A percentile compares a stretch with the other conserved stretches of the same genome.
phyloP scores from a whole-genome alignment of 2,797 vertebrate genomes.

The Eutrigla gurnardus region DNA sequence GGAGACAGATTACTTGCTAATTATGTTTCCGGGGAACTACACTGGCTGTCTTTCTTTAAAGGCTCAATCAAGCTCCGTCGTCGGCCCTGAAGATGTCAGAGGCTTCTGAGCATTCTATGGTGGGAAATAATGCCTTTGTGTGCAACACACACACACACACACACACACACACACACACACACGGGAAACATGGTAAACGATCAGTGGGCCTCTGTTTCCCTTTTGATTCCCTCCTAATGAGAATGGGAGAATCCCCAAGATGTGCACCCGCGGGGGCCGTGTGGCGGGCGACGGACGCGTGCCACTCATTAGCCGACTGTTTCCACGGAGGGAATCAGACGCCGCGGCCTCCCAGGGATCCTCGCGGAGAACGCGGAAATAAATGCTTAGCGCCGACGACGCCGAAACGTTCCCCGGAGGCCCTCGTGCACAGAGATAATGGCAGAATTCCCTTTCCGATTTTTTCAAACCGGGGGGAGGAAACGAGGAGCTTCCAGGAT shows the following conservation, averaged over 20 bases:
- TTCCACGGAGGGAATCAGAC: conserved; percentile 75
- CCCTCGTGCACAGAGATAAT: conserved; percentile 30
- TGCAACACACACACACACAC: conserved; percentile 12
- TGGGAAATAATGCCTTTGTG: conserved; percentile 28
- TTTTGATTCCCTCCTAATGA: conserved; percentile 76
- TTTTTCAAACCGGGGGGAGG: conserved; percentile 57
- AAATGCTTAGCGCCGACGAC: conserved; percentile 69
- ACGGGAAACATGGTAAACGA: conserved; percentile 55
- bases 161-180: conserved; percentile 44
- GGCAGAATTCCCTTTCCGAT: conserved; percentile 63
- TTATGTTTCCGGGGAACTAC: conserved; percentile 32
- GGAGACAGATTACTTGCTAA: conserved; percentile 48
- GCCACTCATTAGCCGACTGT: conserved; percentile 75
- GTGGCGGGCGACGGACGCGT: conserved; percentile 59
- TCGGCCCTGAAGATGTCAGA: conserved; percentile 18
- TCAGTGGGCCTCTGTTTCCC: conserved; percentile 57
- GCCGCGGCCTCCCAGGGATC: conserved; percentile 73
- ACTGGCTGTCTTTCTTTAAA: conserved; percentile 34
- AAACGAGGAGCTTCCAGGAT: conserved; percentile 66
- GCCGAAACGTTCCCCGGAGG: conserved; percentile 63
- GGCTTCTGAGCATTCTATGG: conserved; percentile 37
- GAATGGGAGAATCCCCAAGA: conserved; percentile 67
- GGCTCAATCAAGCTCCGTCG: conserved; percentile 46
- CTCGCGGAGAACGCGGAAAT: conserved; percentile 69
- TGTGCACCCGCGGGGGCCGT: conserved; percentile 57